These are phyloP conservation scores for Selene dorsalis DNA, from an alignment of 2,797 vertebrate genomes.

Conservation along the genomic window DNA sequence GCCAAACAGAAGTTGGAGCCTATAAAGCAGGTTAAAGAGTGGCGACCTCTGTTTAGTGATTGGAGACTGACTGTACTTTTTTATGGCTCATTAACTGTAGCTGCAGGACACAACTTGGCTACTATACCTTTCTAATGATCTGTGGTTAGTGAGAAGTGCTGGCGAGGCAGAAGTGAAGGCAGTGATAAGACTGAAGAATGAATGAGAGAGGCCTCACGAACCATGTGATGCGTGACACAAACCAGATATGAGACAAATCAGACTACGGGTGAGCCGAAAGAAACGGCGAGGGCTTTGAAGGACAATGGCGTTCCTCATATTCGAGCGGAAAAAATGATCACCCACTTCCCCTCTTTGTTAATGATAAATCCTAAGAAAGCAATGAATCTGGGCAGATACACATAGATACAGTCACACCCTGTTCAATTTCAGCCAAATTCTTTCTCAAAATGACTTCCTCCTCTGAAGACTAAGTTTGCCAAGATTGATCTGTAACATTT, in stretches of 20 bases:
- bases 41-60: constrained; percentile 31
- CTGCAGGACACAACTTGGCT: constrained; percentile 15
- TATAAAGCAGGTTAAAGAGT: constrained; percentile 8
- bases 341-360: constrained; percentile 18
- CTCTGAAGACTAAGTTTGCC: constrained; percentile 8
- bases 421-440: constrained; percentile 44
- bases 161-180: constrained; percentile 31
- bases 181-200: constrained; percentile 55
- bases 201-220: constrained; percentile 34
- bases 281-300: constrained; percentile 3
- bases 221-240: constrained; percentile 45
- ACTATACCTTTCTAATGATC: constrained; percentile 31
- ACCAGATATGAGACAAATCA: constrained; percentile 50
- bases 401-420: constrained; percentile 34
- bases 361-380: constrained; percentile 32
- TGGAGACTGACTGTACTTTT: constrained; percentile 5
- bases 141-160: constrained; percentile 23
- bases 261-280: neutral
- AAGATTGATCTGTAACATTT: constrained; percentile 45
- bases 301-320: constrained; percentile 6
- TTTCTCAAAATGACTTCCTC: constrained; percentile 44
- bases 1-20: constrained; percentile 28
- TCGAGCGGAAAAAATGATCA: neutral
- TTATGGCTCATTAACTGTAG: constrained; percentile 41
- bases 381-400: constrained; percentile 31